These are phyloP conservation scores for Thinocorus orbignyianus DNA, from an alignment of 2,113 vertebrate species.

Conservation along the genomic window DNA sequence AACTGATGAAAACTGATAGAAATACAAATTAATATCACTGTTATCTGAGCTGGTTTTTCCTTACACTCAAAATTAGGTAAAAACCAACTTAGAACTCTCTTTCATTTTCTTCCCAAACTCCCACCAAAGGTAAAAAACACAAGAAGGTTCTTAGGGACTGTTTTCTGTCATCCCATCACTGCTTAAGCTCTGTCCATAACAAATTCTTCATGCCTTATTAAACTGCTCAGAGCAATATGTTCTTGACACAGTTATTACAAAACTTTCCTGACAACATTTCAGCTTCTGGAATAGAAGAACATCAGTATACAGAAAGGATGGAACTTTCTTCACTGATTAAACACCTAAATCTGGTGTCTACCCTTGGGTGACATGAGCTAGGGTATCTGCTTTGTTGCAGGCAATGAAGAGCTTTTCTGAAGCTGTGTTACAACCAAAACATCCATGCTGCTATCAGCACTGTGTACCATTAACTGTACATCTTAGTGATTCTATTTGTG, in stretches of 20 bases:
- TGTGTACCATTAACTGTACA: not conserved
- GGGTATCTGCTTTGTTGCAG: not conserved
- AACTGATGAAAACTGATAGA: not conserved
- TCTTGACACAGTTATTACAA: not conserved
- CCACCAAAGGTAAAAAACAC: not conserved
- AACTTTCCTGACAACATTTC: not conserved
- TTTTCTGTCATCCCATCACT: not conserved
- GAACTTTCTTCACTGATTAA: not conserved
- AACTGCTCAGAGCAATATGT: not conserved
- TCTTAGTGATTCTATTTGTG: not conserved
- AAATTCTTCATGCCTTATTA: conserved; percentile 2
- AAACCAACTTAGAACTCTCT: not conserved
- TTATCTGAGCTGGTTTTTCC: not conserved
- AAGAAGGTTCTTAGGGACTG: not conserved
- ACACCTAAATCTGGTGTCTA: not conserved
- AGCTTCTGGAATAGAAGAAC: not conserved
- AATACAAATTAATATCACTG: not conserved
- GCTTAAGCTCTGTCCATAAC: not conserved
- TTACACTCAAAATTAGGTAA: not conserved
- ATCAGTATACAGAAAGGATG: not conserved
- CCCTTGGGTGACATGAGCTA: not conserved
- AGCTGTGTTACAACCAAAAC: not conserved
- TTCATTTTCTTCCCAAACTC: not conserved
- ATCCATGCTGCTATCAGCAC: not conserved
- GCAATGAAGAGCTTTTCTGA: not conserved